Percentiles rank a stretch among this genome's conserved stretches.
Evolutionary conservation across 2,888 invertebrate species (phyloP).

Genomic region (Argyresthia albistria): DNA sequence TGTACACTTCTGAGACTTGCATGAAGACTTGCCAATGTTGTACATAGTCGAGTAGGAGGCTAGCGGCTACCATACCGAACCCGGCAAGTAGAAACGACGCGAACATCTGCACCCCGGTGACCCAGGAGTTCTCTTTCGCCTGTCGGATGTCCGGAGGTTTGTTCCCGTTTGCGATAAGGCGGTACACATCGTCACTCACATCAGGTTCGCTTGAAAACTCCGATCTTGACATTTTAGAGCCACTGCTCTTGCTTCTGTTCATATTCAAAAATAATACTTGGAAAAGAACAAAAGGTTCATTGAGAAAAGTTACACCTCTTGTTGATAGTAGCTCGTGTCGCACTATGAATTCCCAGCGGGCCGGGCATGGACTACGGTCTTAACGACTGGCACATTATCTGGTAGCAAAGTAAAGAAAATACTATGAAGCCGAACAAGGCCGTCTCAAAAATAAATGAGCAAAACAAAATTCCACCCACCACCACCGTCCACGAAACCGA

Average conservation of each 20-base stretch:
- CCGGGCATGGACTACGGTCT: too few relatives aligned
- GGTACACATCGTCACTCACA: conserved; percentile 30
- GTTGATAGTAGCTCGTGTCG: too few relatives aligned
- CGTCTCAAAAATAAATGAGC: too few relatives aligned
- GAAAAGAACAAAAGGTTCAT: background rate
- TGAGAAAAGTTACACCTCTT: too few relatives aligned
- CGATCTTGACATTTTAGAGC: conserved; percentile 41
- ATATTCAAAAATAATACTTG: conserved; percentile 17
- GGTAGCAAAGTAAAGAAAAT: too few relatives aligned
- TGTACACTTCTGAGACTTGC: conserved; percentile 89
- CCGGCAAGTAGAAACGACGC: conserved; percentile 90
- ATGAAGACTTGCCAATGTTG: conserved; percentile 92
- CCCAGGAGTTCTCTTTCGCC: conserved; percentile 74
- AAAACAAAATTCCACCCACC: too few relatives aligned
- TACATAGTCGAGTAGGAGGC: conserved; percentile 86
- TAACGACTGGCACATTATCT: too few relatives aligned
- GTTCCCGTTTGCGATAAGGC: conserved; percentile 39
- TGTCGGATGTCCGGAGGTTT: conserved; percentile 54
- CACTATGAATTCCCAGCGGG: too few relatives aligned
- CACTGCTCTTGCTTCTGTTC: conserved; percentile 60
- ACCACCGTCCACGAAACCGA: too few relatives aligned
- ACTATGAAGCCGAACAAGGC: too few relatives aligned
- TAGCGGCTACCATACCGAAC: conserved; percentile 92
- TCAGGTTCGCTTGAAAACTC: conserved; percentile 31
- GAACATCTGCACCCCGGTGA: conserved; percentile 84